These are phyloP conservation scores for Acromyrmex echinatior DNA, from an alignment of 1,140 invertebrate species.

Conservation along the genomic window DNA sequence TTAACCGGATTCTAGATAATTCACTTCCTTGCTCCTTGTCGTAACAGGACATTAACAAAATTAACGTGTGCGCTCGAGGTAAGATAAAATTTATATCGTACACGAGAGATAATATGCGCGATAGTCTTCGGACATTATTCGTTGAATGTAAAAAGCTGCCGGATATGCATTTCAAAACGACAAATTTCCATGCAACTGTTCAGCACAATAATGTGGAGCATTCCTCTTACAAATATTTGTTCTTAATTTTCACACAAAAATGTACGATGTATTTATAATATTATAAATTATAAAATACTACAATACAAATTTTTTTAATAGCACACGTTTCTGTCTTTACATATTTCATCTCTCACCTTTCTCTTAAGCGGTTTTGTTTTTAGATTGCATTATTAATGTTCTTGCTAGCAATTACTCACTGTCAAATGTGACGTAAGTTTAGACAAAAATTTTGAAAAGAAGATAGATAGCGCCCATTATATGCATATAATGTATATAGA, in stretches of 20 bases:
- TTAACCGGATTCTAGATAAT: slow-evolving; percentile 63
- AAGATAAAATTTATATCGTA: slow-evolving; percentile 71
- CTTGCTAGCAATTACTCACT: slow-evolving; percentile 50
- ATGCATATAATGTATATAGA: slow-evolving; percentile 34
- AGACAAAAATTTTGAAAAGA: slow-evolving; percentile 59
- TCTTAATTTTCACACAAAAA: not conserved
- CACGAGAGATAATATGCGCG: slow-evolving; percentile 37
- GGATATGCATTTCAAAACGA: slow-evolving; percentile 15
- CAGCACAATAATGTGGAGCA: not conserved
- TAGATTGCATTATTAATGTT: slow-evolving; percentile 58
- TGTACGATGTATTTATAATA: no score
- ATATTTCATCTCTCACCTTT: slow-evolving; percentile 23
- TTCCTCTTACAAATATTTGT: not conserved
- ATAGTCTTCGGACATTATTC: slow-evolving; percentile 51
- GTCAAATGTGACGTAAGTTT: slow-evolving; percentile 53
- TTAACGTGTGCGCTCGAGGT: slow-evolving; percentile 66
- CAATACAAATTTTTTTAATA: not conserved
- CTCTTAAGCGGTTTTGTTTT: slow-evolving; percentile 44
- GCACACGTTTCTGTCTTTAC: slow-evolving; percentile 5
- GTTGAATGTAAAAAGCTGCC: slow-evolving; percentile 3
- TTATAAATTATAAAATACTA: slow-evolving; percentile 29
- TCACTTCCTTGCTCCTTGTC: slow-evolving; percentile 56
- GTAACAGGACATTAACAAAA: slow-evolving; percentile 69
- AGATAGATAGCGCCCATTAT: slow-evolving; percentile 53
- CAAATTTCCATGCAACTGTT: slow-evolving; percentile 6